Percentiles rank a stretch among this genome's conserved stretches.
These are phyloP conservation scores for Lithophane ornitopus DNA, from an alignment of 2,888 invertebrate genomes.

Conservation along the genomic window DNA sequence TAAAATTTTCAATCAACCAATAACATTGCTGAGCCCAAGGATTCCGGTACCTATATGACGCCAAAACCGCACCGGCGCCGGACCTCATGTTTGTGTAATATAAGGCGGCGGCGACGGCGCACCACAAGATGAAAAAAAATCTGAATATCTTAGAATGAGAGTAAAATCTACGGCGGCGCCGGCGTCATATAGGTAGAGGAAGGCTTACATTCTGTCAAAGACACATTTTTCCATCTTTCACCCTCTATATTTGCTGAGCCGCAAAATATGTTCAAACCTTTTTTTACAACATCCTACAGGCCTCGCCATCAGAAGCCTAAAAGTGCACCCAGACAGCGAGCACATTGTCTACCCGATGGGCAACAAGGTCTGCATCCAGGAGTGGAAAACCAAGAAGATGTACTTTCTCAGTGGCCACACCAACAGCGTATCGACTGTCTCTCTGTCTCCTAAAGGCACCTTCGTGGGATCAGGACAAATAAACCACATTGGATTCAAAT, in stretches of 20 bases:
- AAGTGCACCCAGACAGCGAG: slow-evolving; percentile 93
- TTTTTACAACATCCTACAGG: slow-evolving; percentile 68
- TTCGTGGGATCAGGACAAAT: slow-evolving; percentile 97
- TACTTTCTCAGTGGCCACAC: slow-evolving; percentile 95
- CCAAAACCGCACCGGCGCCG: too few relatives aligned
- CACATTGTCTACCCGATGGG: slow-evolving; percentile 95
- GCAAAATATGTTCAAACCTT: neutral
- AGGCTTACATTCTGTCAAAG: neutral
- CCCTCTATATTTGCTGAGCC: too few relatives aligned
- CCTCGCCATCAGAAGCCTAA: slow-evolving; percentile 90
- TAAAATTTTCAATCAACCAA: neutral
- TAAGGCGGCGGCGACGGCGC: too few relatives aligned
- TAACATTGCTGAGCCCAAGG: neutral
- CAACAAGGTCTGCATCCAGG: slow-evolving; percentile 94
- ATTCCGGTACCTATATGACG: too few relatives aligned
- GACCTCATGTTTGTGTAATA: too few relatives aligned
- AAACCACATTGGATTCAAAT: slow-evolving; percentile 97
- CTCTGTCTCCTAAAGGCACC: slow-evolving; percentile 93
- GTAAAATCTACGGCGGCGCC: too few relatives aligned
- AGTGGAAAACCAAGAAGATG: slow-evolving; percentile 93
- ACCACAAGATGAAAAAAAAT: too few relatives aligned
- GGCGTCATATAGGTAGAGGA: too few relatives aligned
- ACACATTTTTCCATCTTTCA: neutral
- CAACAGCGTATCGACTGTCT: slow-evolving; percentile 94
- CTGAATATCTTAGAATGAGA: too few relatives aligned